Evolutionary conservation across 2,797 vertebrate species (phyloP).

Genomic region (Mallotus villosus): DNA sequence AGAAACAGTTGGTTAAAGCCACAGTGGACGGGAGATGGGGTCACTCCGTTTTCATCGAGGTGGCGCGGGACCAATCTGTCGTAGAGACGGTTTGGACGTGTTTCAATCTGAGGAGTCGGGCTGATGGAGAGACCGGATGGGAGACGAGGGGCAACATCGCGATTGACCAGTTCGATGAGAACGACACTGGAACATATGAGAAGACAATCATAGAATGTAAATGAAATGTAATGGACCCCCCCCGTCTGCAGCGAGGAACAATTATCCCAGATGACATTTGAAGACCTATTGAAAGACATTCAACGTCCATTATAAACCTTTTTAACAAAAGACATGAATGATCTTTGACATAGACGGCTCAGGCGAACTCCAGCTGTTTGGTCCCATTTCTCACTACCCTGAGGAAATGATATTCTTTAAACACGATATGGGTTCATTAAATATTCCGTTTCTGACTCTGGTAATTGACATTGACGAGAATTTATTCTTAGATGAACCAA

Average conservation of each 20-base stretch:
- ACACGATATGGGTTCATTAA: slow-evolving; percentile 8
- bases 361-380: background rate
- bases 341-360: background rate
- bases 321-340: no score
- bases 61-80: slow-evolving; percentile 37
- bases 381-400: background rate
- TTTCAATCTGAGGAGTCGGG: slow-evolving; percentile 26
- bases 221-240: slow-evolving; percentile 11
- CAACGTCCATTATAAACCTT: background rate
- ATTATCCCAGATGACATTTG: background rate
- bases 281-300: background rate
- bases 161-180: background rate
- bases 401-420: slow-evolving; percentile 21
- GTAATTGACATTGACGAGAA: slow-evolving; percentile 43
- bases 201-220: slow-evolving; percentile 6
- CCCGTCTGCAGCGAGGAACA: background rate
- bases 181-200: no score
- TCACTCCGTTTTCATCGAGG: slow-evolving; percentile 18
- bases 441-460: slow-evolving; percentile 20
- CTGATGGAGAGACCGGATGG: background rate
- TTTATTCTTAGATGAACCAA: slow-evolving; percentile 31
- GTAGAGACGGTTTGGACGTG: slow-evolving; percentile 25
- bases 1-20: slow-evolving; percentile 33
- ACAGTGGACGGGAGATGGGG: slow-evolving; percentile 17
- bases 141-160: background rate